These are phyloP conservation scores for Brachypteracias leptosomus DNA, from an alignment of 2,113 vertebrate species.

Conservation along the genomic window DNA sequence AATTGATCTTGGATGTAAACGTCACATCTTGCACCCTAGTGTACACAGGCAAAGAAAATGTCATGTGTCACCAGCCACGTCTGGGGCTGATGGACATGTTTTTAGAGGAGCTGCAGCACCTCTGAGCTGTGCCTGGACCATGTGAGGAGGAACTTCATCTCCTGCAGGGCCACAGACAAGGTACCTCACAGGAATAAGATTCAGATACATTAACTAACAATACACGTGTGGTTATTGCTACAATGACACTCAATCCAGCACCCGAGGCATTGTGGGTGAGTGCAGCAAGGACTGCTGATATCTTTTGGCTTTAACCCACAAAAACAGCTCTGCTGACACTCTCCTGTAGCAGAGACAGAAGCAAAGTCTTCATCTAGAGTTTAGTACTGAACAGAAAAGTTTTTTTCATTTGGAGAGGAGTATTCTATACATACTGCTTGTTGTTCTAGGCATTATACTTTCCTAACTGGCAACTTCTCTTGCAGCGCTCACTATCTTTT, in stretches of 20 bases:
- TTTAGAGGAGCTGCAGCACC: background rate
- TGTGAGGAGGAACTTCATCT: background rate
- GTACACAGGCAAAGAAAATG: constrained; percentile 28
- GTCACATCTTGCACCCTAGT: background rate
- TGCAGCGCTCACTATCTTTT: background rate
- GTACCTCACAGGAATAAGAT: background rate
- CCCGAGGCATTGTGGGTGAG: background rate
- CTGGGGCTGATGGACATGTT: background rate
- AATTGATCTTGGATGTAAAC: constrained; percentile 54
- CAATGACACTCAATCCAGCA: background rate
- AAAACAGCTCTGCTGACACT: background rate
- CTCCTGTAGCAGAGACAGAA: background rate
- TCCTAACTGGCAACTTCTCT: background rate
- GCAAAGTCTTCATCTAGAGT: background rate
- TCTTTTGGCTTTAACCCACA: background rate
- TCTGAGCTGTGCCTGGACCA: background rate
- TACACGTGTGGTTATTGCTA: background rate
- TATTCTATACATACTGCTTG: background rate
- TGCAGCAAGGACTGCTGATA: background rate
- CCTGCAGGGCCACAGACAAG: background rate
- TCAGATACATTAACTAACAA: background rate
- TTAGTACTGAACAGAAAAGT: background rate
- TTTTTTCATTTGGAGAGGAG: background rate
- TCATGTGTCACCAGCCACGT: constrained; percentile 27
- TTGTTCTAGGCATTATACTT: background rate